Evolutionary conservation across 1,140 invertebrate genomes (phyloP), one percentile per base, ranked within the genome.

Genomic region (Wasmannia auropunctata): DNA sequence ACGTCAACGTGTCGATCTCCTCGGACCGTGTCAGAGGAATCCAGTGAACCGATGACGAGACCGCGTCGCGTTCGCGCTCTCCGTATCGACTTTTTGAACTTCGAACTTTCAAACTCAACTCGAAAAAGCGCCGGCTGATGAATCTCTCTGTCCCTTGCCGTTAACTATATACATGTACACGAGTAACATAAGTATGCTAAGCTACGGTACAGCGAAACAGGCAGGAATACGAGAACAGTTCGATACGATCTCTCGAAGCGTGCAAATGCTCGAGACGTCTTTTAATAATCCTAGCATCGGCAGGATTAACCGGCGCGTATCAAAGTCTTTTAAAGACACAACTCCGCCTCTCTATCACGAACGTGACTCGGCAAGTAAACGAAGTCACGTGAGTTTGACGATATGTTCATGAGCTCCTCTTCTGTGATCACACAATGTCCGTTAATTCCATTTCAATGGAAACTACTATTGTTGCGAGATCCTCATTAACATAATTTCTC

Each of bases 341-440:
- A 74, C 79, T 31, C 49, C 49, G 34, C 79, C 51, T 56, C 14
- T 40, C 46, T 28, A 10, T 58, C 19, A 72, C n/a, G 25, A 70
- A 63, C 62, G 46, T 70, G 76, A 49, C 76, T 80, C 62, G 43
- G n/a, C 43, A 28, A 34, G 46, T 69, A 80, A 80, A 67, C 51
- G 11, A 43, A 34, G 79, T 74, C 34, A 72, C 67, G 51, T 46
- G 79, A 70, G 25, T 72, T 43, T 56, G 10, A 74, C 67, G 40
- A 74, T 56, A 56, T 14, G 22, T 43, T 46, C n/a, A 22, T 19
- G n/a, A 72, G 37, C 46, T 58, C 69, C 22, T 65, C 19, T 46
- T 37, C 8, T 14, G n/a, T n/a, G 22, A 25, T 83, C 67, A 60
- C 54, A 58, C 51, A 31, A 58, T 37, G 28, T n/a, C 16, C 19